Percentiles rank a stretch among this genome's conserved stretches.
These are phyloP conservation scores for Engystomops pustulosus DNA, from an alignment of 2,113 vertebrate species.

Conservation along the genomic window DNA sequence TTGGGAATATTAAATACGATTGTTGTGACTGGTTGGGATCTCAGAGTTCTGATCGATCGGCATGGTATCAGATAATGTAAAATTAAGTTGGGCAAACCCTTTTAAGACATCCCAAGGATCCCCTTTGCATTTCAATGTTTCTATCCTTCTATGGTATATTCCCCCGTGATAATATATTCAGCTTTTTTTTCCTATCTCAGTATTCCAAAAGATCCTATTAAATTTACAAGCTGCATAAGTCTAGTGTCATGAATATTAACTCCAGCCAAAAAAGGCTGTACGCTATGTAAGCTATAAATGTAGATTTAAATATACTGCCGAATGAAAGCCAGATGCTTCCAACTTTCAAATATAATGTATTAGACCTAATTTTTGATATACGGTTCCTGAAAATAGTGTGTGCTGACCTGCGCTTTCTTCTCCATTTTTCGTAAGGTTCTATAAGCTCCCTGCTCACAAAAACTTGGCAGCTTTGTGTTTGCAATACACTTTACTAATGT, in stretches of 20 bases:
- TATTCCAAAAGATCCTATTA: not conserved
- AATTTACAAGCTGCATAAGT: not conserved
- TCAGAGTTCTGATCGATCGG: too few relatives aligned
- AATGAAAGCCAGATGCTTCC: conserved; percentile 7
- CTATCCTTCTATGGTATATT: not conserved
- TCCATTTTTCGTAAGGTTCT: conserved; percentile 14
- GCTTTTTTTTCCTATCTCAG: not conserved
- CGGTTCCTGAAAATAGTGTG: conserved; percentile 16
- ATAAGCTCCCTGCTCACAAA: conserved; percentile 16
- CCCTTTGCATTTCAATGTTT: not conserved
- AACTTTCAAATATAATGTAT: conserved; percentile 28
- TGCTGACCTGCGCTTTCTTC: conserved; percentile 5
- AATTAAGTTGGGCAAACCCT: too few relatives aligned
- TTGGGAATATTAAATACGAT: too few relatives aligned
- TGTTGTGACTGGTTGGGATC: too few relatives aligned
- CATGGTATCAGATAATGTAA: too few relatives aligned
- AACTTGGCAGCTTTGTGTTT: conserved; percentile 39
- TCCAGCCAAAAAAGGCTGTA: not conserved
- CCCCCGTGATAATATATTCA: not conserved
- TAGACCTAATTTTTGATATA: conserved; percentile 1
- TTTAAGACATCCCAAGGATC: not conserved
- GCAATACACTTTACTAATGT: conserved; percentile 46
- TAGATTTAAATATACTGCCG: not conserved
- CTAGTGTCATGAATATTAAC: conserved; percentile 3
- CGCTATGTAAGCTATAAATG: not conserved